Evolutionary conservation across 2,113 vertebrate genomes (phyloP).

Genomic region (Gymnobelideus leadbeateri): DNA sequence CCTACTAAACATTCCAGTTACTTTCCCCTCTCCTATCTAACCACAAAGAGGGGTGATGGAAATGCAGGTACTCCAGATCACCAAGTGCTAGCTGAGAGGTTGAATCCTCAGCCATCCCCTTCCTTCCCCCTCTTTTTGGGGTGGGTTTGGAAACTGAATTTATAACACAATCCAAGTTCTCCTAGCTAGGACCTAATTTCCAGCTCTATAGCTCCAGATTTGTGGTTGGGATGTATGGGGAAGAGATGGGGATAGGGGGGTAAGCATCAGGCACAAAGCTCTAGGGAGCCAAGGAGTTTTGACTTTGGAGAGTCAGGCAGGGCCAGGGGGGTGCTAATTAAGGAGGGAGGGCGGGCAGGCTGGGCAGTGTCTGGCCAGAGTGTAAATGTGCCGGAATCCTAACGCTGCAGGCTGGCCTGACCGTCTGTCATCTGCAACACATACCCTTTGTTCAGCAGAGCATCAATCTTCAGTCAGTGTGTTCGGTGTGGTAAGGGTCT

Average conservation of each 20-base stretch:
- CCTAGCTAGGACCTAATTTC: not conserved
- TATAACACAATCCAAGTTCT: not conserved
- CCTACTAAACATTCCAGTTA: not conserved
- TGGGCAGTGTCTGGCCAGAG: not conserved
- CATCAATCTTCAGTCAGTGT: not conserved
- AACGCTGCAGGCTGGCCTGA: not conserved
- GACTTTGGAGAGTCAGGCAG: not conserved
- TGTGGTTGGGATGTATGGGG: not conserved
- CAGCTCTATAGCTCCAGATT: not conserved
- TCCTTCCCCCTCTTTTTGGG: not conserved
- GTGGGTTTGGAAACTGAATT: not conserved
- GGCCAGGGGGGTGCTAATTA: not conserved
- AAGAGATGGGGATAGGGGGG: not conserved
- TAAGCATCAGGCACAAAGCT: not conserved
- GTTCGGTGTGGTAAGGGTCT: not conserved
- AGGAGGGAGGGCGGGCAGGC: not conserved
- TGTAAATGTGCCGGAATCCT: slow-evolving; percentile 5
- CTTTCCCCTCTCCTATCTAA: not conserved
- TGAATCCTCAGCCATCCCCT: not conserved
- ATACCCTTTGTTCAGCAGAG: not conserved
- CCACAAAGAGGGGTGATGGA: not conserved
- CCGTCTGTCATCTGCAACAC: not conserved
- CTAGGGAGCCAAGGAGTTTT: not conserved
- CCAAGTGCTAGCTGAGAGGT: not conserved
- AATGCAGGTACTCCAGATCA: not conserved